These are phyloP conservation scores for Menura novaehollandiae DNA, from an alignment of 2,113 vertebrate species.

Conservation along the genomic window DNA sequence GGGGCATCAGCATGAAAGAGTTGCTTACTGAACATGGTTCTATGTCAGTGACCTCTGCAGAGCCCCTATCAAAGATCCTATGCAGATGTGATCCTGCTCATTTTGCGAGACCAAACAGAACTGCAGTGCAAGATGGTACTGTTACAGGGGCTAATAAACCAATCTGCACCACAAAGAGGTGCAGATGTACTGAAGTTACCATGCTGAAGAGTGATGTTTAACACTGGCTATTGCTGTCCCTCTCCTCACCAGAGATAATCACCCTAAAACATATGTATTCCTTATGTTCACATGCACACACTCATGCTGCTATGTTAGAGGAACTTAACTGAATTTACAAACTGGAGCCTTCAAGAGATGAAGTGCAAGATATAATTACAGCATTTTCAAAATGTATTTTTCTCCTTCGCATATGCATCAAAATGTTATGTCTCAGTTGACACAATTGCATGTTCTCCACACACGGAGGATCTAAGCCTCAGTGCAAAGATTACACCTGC, in stretches of 20 bases:
- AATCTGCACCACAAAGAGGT: not conserved
- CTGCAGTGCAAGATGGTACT: not conserved
- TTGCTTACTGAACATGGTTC: not conserved
- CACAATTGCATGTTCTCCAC: not conserved
- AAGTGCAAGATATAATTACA: not conserved
- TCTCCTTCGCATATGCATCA: not conserved
- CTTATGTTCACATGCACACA: not conserved
- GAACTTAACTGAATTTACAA: not conserved
- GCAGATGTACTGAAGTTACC: not conserved
- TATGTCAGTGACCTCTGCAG: not conserved
- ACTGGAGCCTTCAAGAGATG: not conserved
- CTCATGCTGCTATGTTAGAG: not conserved
- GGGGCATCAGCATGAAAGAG: not conserved
- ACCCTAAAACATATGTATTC: not conserved
- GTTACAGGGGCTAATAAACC: not conserved
- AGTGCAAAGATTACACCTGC: not conserved
- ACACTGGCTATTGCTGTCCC: not conserved
- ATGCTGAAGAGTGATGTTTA: not conserved
- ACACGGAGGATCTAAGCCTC: not conserved
- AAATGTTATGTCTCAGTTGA: not conserved
- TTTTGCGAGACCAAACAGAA: constrained; percentile 23
- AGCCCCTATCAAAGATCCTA: not conserved
- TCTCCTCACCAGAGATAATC: not conserved
- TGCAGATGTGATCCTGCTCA: not conserved
- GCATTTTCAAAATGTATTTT: not conserved